phyloP scores from a whole-genome alignment of 2,113 vertebrate species.

The Electrona antarctica region DNA sequence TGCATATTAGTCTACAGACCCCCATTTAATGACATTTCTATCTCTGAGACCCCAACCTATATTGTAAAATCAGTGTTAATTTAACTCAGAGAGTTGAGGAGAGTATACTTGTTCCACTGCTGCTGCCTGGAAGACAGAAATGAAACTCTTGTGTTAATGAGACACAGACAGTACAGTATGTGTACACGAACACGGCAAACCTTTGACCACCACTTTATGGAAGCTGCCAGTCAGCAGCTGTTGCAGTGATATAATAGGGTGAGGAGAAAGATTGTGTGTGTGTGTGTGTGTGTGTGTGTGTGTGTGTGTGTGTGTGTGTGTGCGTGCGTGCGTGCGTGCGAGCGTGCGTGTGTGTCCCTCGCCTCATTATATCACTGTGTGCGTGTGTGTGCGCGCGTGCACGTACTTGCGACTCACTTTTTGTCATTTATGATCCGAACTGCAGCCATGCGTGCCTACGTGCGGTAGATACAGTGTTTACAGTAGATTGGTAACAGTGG shows the following conservation, averaged over 20 bases:
- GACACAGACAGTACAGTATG: too few relatives aligned
- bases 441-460: constrained; percentile 1
- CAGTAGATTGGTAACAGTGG: constrained; percentile 44
- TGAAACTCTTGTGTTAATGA: too few relatives aligned
- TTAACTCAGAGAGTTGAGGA: too few relatives aligned
- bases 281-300: constrained; percentile 20
- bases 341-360: too few relatives aligned
- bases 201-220: constrained; percentile 58
- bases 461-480: constrained; percentile 50
- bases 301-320: constrained; percentile 13
- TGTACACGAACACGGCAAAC: constrained; percentile 9
- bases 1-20: too few relatives aligned
- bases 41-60: too few relatives aligned
- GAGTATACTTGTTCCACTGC: too few relatives aligned
- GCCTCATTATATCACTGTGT: too few relatives aligned
- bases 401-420: constrained; percentile 48
- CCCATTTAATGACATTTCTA: too few relatives aligned
- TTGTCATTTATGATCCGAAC: constrained; percentile 30
- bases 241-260: constrained; percentile 54
- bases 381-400: too few relatives aligned
- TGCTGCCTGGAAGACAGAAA: too few relatives aligned
- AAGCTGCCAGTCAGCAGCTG: constrained; percentile 33
- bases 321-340: neutral
- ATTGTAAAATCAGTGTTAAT: too few relatives aligned
- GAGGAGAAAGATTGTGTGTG: constrained; percentile 39